Base-by-base conservation (phyloP, 2,797 vertebrate species). In the Acanthurus leucopareius region DNA sequence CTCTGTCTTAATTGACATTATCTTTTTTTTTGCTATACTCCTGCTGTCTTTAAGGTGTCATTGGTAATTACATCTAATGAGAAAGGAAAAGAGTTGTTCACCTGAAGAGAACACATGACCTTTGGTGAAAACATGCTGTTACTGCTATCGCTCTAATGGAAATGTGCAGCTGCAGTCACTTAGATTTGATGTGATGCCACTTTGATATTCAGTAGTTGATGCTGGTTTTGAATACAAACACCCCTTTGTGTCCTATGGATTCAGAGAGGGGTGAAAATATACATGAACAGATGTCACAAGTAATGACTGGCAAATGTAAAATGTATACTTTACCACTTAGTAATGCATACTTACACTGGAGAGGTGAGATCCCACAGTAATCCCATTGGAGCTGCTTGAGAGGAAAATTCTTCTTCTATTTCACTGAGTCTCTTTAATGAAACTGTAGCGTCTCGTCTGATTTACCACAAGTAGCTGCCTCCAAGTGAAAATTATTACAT, bases 51-150 rank as follows among this genome's bases (percentile, higher is more conserved):
- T 82, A 69, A 84, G 70, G 79, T 89, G 88, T 93, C 91, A 89
- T 69, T 10, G 5, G 64, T 90, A 91, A 93, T 94, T 93, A 88
- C 56, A 56, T 80, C 78, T 87, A 88, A 94, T 90, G 79, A 91
- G 76, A 86, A 87, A 74, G 64, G 75, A 86, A 88, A 82, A 79
- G 86, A 84, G 73, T 73, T 82, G 84, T 75, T 91, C 87, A 89
- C 83, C 86, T 93, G 87, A 80, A 82, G 65, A 79, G 73, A 90
- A 78, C 49, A 67, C 72, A 51, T 78, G 82, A 91, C 90, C 90
- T 88, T 74, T 82, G 74, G 63, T 74, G 49, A 85, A 88, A 86
- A 84, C 75, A 75, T 44, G 80, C 40, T 58, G 64, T 61, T 86
- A 75, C 54, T 28, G 38, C 69, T 75, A 48, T 76, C n/a, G 19